Evolutionary conservation across 2,113 vertebrate species (phyloP).

Genomic region (Lamprotornis superbus): DNA sequence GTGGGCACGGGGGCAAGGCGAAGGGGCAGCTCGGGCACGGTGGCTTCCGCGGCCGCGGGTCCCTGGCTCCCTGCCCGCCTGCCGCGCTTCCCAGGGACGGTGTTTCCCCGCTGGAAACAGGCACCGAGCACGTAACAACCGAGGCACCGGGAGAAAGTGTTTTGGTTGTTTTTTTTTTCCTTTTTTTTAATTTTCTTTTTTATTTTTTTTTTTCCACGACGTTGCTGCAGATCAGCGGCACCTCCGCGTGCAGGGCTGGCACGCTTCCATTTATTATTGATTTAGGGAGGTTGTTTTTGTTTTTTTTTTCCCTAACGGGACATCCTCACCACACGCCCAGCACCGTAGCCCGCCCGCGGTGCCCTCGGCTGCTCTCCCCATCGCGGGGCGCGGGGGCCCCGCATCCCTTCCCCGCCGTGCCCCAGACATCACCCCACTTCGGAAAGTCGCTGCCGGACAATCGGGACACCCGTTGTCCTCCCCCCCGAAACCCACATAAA

Average conservation of each 20-base stretch:
- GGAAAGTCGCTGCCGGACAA: constrained; percentile 1
- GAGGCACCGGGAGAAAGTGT: not conserved
- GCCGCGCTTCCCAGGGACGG: not conserved
- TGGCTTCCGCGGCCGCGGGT: not conserved
- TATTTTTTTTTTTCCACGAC: rapidly evolving
- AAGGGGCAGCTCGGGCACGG: not conserved
- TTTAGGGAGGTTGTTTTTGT: not conserved
- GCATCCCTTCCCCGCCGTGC: not conserved
- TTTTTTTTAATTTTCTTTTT: no score
- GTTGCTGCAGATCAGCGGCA: not conserved
- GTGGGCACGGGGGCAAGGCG: not conserved
- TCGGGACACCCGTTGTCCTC: not conserved
- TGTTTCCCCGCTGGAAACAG: not conserved
- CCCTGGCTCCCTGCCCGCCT: not conserved
- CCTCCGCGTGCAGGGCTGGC: not conserved
- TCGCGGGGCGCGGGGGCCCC: not conserved
- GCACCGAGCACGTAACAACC: not conserved
- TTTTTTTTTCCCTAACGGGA: not conserved
- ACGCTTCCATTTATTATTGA: not conserved
- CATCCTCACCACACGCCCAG: no score
- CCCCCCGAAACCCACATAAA: not conserved
- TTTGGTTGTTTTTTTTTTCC: not conserved
- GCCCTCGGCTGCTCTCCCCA: not conserved
- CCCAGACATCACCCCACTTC: constrained; percentile 22
- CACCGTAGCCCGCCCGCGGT: not conserved